A percentile compares a stretch with the other conserved stretches of the same genome.
phyloP scores from a whole-genome alignment of 92 coral and sea anemone genomes.

The Epizoanthus illoricatus region DNA sequence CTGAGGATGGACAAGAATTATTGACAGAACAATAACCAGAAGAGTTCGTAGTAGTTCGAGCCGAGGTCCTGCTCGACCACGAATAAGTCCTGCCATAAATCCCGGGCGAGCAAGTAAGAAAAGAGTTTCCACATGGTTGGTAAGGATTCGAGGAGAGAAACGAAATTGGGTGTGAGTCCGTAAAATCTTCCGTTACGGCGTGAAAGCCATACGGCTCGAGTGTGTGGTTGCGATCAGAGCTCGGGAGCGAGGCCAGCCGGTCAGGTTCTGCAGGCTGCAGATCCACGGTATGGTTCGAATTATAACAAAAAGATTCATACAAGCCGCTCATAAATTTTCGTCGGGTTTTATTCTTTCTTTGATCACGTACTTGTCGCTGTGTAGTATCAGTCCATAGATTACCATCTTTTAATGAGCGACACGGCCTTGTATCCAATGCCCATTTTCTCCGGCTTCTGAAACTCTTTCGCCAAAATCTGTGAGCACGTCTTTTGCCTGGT shows the following conservation, averaged over 20 bases:
- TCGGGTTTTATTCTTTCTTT: slow-evolving; percentile 61
- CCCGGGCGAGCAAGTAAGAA: slow-evolving; percentile 47
- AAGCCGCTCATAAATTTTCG: slow-evolving; percentile 80
- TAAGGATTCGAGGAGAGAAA: slow-evolving; percentile 33
- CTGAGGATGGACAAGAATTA: slow-evolving; percentile 94
- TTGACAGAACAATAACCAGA: slow-evolving; percentile 95
- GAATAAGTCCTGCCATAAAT: slow-evolving; percentile 57
- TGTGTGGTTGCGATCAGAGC: neutral
- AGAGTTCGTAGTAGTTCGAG: slow-evolving; percentile 69
- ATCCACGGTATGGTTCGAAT: slow-evolving; percentile 68
- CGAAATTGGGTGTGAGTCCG: slow-evolving; percentile 28
- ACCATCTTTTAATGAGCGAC: slow-evolving; percentile 16
- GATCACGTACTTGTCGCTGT: slow-evolving; percentile 51
- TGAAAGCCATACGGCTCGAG: slow-evolving; percentile 33
- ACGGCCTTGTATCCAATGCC: slow-evolving; percentile 30
- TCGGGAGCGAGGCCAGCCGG: slow-evolving; percentile 29
- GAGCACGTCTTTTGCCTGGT: slow-evolving; percentile 57
- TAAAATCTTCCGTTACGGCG: slow-evolving; percentile 5
- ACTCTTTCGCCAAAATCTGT: slow-evolving; percentile 69
- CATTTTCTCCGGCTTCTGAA: slow-evolving; percentile 57
- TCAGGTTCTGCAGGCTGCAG: slow-evolving; percentile 54
- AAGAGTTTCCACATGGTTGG: slow-evolving; percentile 24
- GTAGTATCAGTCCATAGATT: slow-evolving; percentile 34
- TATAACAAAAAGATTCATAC: slow-evolving; percentile 82
- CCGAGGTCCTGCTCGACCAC: slow-evolving; percentile 76